Base-by-base conservation (phyloP, 30 jellyfish, hydroid and myxozoan species). In the Hydractinia symbiolongicarpus region DNA sequence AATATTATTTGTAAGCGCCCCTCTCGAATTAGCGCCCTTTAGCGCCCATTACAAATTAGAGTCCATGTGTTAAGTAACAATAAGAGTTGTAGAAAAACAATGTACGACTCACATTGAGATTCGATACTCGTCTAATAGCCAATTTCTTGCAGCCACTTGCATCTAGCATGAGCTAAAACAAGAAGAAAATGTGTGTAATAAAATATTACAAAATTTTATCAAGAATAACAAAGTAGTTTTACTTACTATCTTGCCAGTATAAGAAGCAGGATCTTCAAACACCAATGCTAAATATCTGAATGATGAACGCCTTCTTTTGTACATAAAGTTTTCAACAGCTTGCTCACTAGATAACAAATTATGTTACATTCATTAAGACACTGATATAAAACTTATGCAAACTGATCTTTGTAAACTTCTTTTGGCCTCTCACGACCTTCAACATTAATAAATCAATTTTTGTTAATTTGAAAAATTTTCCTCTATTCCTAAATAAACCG, bases 241-340 rank as follows among this genome's bases (percentile, higher is more conserved):
- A 67, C 89, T 49, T 75, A 92, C 98, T 78, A 61, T 88, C 81
- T 79, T 87, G 79, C 98, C 98, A 83, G 86, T 80, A 77, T 82
- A 92, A 13, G 98, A 92, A 10, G 76, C 86, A 56, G 89, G 44
- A 16, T 69, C 82, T 69, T 92, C 98, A 87, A 92, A 92, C 10
- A 92, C 71, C 20, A 92, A 70, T 8, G 83, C 94, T 56, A 92
- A 85, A 73, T 88, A 81, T 61, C 79, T 78, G 17, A 76, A 90
- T 54, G 79, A 30, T 77, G 64, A 44, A 64, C 74, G 74, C 4
- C 7, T 11, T 58, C 9, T 64, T 51, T 64, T 64, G 74, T 64
- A 64, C 40, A n/a, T 30, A 30, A 30, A 30, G 44, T 30, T 30
- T 30, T 30, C 44, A 30, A 30, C 44, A 30, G 44, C 44, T 30